Evolutionary conservation across 2,888 invertebrate species (phyloP).

Genomic region (Erannis defoliaria): DNA sequence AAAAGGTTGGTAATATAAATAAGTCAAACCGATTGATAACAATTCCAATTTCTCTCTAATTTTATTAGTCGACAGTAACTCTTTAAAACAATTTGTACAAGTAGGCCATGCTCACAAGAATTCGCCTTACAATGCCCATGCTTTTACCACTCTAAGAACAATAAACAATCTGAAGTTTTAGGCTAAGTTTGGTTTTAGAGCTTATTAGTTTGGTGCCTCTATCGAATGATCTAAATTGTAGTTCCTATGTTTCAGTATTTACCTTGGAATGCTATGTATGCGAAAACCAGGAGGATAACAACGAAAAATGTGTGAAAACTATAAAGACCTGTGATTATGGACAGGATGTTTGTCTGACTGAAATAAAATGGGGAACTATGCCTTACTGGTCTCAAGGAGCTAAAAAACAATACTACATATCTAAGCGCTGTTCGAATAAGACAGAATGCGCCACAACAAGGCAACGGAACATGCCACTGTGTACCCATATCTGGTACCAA

Average conservation of each 20-base stretch:
- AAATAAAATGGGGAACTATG: slow-evolving; percentile 98
- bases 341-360: slow-evolving; percentile 95
- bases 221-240: no score
- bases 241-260: slow-evolving; percentile 84
- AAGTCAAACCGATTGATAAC: no score
- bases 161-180: neutral
- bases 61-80: no score
- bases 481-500: slow-evolving; percentile 97
- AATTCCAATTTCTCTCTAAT: no score
- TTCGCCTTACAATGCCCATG: no score
- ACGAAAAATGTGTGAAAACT: slow-evolving; percentile 96
- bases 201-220: no score
- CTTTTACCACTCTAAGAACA: no score
- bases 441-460: slow-evolving; percentile 91
- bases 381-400: slow-evolving; percentile 98
- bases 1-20: slow-evolving; percentile 41
- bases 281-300: slow-evolving; percentile 95
- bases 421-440: slow-evolving; percentile 95
- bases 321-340: slow-evolving; percentile 96
- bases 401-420: slow-evolving; percentile 96
- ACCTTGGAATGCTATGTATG: slow-evolving; percentile 98
- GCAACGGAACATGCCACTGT: slow-evolving; percentile 90
- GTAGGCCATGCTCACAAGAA: no score
- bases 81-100: neutral
- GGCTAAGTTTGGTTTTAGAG: no score